Evolutionary conservation across 1,140 invertebrate genomes (phyloP), one percentile per base, ranked within the genome.

Genomic region (Neodiprion lecontei): DNA sequence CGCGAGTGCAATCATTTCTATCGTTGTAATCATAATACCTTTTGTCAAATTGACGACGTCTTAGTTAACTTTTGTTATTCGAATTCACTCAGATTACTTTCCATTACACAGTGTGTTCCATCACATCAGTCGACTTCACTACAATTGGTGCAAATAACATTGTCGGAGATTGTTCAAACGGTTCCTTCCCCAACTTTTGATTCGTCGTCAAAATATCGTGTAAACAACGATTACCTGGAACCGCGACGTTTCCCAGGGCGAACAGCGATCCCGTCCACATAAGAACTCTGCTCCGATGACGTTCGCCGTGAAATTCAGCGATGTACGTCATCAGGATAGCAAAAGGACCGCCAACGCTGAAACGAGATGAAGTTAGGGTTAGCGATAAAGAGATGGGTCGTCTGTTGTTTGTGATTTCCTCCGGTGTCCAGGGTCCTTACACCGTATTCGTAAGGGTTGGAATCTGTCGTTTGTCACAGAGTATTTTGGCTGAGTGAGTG

Each of bases 331-430:
- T 77, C 11, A 87, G 76, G 70, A 88, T 74, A 14, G 84, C 82
- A 53, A 85, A 79, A 17, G 88, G 88, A 9, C 87, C 88, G 48
- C 86, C 85, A 10, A 79, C 80, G 21, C 87, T 89, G 77, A 8
- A 83, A 81, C 75, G 50, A 74, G 71, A 61, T 5, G 11, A 17
- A 40, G 28, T 40, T 5, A 40, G 28, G 28, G 1, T 40, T 40
- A 40, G 28, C 28, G 28, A 40, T 3, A 5, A 2, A 40, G 28
- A 40, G 28, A 61, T 9, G n/a, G 5, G n/a, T 61, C n/a, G 53
- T 61, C n/a, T 12, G 53, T 9, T 61, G 53, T 61, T 5, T 61
- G 53, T 12, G n/a, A 9, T 61, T 14, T 61, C 53, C 53, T 17
- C 8, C 5, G n/a, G n/a, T 61, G 53, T 9, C 53, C n/a, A 17